Evolutionary conservation across 2,888 invertebrate species (phyloP).

Genomic region (Chrysomela aeneicollis): DNA sequence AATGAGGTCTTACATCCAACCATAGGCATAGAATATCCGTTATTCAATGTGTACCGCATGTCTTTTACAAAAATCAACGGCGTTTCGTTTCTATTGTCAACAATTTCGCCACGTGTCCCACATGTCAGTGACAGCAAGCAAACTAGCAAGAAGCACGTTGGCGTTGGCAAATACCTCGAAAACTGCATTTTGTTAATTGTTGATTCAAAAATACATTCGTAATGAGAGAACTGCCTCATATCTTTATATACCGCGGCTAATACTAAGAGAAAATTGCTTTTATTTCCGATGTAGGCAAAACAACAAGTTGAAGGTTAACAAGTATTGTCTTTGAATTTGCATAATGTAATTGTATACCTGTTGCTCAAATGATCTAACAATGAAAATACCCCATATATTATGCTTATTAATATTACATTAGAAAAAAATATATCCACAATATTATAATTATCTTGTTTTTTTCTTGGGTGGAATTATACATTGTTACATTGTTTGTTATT

Average conservation of each 20-base stretch:
- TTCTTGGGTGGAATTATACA: too few species aligned
- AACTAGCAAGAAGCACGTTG: background rate
- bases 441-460: too few species aligned
- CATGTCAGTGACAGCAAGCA: background rate
- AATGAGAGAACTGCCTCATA: too few species aligned
- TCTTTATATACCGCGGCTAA: too few species aligned
- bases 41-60: background rate
- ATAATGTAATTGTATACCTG: background rate
- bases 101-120: background rate
- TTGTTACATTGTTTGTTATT: too few species aligned
- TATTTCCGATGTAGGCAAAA: too few species aligned
- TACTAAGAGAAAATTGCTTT: too few species aligned
- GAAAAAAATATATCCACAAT: too few species aligned
- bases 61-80: background rate
- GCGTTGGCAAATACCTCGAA: background rate
- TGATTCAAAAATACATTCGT: too few species aligned
- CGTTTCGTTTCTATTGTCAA: background rate
- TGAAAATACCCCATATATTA: too few species aligned
- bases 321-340: background rate
- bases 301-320: background rate
- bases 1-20: background rate
- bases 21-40: background rate
- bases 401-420: too few species aligned
- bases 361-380: too few species aligned
- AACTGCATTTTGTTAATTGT: background rate